Conservation (phyloP, 2,113 vertebrate genomes). For the Tachuris rubrigastra region DNA sequence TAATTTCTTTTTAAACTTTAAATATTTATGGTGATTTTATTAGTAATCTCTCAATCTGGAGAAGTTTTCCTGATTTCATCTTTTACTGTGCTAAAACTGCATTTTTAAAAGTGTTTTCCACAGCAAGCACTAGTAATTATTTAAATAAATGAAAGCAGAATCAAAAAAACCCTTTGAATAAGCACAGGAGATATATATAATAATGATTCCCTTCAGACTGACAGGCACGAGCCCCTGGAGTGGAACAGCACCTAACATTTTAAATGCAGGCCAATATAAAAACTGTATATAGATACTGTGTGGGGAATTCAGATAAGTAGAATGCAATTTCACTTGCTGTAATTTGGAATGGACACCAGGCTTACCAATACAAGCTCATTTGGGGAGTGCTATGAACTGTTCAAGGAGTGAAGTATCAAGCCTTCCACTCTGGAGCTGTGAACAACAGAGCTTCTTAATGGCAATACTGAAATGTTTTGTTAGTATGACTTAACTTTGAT, state of each 20-base stretch:
- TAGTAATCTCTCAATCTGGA: background rate
- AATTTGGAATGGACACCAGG: background rate
- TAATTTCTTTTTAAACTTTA: background rate
- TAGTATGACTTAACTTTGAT: background rate
- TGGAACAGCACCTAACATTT: background rate
- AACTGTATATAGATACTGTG: background rate
- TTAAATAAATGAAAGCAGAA: background rate
- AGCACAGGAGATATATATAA: background rate
- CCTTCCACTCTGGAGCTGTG: background rate
- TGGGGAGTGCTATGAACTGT: background rate
- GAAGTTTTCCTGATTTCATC: background rate
- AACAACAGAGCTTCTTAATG: background rate
- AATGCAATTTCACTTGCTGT: slow-evolving; percentile 1
- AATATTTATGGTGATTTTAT: background rate
- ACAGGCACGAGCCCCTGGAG: background rate
- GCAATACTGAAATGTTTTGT: background rate
- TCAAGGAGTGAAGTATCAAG: background rate
- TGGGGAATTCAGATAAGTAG: background rate
- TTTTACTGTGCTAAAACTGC: background rate
- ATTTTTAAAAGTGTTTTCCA: background rate
- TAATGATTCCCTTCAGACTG: background rate
- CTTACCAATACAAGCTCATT: background rate
- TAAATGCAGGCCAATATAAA: background rate
- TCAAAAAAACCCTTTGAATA: background rate
- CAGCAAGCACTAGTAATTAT: background rate